These are phyloP conservation scores for Callocephalon fimbriatum DNA, from an alignment of 2,113 vertebrate species.

Conservation along the genomic window DNA sequence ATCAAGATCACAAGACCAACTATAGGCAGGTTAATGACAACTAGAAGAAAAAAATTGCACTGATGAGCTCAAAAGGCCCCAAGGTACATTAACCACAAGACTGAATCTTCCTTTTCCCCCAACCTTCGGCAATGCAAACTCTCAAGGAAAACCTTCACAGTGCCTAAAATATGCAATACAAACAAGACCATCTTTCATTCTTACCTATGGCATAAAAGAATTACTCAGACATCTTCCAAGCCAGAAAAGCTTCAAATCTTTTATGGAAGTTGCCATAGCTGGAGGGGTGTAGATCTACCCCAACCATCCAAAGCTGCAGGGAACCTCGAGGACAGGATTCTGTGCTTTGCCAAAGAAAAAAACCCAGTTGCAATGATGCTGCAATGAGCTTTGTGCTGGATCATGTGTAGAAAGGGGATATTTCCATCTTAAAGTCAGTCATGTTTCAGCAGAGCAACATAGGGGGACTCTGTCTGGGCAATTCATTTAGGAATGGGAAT, in stretches of 20 bases:
- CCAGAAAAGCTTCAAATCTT: neutral
- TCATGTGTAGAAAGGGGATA: neutral
- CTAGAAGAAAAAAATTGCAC: neutral
- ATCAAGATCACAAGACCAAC: neutral
- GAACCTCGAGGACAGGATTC: neutral
- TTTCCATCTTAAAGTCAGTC: neutral
- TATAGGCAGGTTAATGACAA: neutral
- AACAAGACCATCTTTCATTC: neutral
- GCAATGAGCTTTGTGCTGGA: neutral
- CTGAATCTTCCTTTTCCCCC: neutral
- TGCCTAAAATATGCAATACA: neutral
- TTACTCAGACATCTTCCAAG: neutral
- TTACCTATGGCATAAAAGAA: neutral
- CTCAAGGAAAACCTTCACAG: neutral
- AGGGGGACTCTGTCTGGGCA: rapidly evolving
- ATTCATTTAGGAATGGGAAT: neutral
- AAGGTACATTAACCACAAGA: neutral
- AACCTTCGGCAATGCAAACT: neutral
- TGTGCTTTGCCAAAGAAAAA: neutral
- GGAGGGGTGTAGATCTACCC: neutral
- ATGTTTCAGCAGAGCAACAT: neutral
- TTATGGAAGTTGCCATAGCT: neutral
- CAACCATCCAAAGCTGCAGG: neutral
- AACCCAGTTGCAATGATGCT: neutral
- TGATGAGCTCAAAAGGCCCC: neutral